These are phyloP conservation scores for Vireo altiloquus DNA, from an alignment of 2,113 vertebrate species.

Conservation along the genomic window DNA sequence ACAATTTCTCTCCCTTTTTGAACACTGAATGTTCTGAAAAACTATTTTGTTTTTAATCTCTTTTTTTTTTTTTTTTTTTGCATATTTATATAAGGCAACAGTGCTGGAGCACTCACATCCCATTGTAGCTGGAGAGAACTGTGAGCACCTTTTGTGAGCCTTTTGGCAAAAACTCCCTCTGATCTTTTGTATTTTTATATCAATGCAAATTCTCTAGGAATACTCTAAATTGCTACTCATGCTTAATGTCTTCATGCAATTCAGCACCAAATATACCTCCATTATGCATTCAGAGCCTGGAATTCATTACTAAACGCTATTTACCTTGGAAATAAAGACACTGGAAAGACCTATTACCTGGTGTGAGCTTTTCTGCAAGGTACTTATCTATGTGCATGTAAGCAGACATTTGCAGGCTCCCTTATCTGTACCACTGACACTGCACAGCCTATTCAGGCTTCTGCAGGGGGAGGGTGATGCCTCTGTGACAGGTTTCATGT, in stretches of 20 bases:
- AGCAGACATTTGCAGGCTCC: background rate
- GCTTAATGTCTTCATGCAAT: background rate
- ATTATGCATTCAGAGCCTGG: background rate
- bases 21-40: background rate
- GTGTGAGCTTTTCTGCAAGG: background rate
- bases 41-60: background rate
- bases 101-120: background rate
- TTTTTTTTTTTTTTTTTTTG: conserved; percentile 3
- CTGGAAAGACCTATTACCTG: background rate
- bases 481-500: background rate
- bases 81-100: background rate
- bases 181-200: background rate
- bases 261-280: background rate
- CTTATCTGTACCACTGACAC: background rate
- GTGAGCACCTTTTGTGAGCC: background rate
- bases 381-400: background rate
- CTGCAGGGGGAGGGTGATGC: background rate
- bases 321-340: background rate
- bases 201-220: background rate
- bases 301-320: background rate
- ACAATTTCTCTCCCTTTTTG: conserved; percentile 9
- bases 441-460: background rate
- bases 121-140: background rate
- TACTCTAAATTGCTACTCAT: background rate
- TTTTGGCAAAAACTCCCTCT: background rate